A percentile compares a stretch with the other conserved stretches of the same genome.
Conservation (phyloP, 64 coral and sea anemone genomes). For the Pocillopora damicornis region DNA sequence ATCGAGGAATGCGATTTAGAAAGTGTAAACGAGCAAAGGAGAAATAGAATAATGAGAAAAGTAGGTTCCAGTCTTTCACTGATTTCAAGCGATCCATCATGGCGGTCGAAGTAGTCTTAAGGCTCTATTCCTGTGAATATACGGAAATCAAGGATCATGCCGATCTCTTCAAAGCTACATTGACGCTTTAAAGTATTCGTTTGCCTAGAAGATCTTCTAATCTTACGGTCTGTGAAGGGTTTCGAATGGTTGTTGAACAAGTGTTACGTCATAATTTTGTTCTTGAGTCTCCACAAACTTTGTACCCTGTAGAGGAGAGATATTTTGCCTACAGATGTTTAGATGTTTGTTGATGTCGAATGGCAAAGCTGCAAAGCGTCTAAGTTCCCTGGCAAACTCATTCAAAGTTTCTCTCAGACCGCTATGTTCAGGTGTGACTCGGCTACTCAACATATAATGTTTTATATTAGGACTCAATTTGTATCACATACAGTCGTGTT, state of each 20-base stretch:
- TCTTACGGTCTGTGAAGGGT: background rate
- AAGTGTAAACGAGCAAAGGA: no score
- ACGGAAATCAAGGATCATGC: no score
- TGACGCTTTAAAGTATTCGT: background rate
- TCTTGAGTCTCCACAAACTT: background rate
- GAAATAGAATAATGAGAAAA: no score
- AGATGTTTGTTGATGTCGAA: conserved; percentile 55
- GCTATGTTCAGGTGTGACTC: conserved; percentile 40
- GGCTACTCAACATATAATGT: background rate
- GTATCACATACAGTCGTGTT: background rate
- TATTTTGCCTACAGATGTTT: conserved; percentile 22
- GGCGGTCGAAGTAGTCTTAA: no score
- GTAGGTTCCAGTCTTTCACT: no score
- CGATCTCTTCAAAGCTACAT: no score
- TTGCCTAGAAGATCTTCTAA: background rate
- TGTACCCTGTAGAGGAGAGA: background rate
- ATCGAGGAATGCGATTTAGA: no score
- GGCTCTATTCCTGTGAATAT: no score
- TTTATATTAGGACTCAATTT: background rate
- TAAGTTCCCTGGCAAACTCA: conserved; percentile 31
- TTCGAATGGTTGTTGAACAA: background rate
- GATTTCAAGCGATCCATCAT: no score
- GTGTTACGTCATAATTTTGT: background rate
- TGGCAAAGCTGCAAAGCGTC: conserved; percentile 53
- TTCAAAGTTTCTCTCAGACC: conserved; percentile 38